A percentile compares a stretch with the other conserved stretches of the same genome.
Conservation (phyloP, 2,888 invertebrate genomes). For the Agonopterix heracliana region DNA sequence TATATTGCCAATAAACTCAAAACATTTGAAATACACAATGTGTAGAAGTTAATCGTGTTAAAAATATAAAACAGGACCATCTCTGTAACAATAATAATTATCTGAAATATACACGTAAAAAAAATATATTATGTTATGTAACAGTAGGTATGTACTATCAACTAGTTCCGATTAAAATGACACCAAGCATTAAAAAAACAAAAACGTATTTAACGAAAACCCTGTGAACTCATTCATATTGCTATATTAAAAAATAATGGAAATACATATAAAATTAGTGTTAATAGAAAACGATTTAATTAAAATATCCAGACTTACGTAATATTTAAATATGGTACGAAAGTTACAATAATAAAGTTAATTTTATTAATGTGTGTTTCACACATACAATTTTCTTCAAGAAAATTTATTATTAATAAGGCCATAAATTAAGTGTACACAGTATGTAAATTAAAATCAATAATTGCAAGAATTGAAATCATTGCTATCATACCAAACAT, state of each 20-base stretch:
- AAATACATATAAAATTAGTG: background rate
- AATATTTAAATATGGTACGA: constrained; percentile 29
- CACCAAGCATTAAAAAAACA: constrained; percentile 26
- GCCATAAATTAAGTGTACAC: constrained; percentile 48
- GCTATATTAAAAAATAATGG: too few relatives aligned
- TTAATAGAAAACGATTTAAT: constrained; percentile 10
- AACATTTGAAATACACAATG: constrained; percentile 51
- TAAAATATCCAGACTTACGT: constrained; percentile 22
- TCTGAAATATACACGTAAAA: constrained; percentile 72
- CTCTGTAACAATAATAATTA: constrained; percentile 70
- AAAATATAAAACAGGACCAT: constrained; percentile 68
- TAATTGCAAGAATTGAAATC: background rate
- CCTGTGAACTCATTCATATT: constrained; percentile 10
- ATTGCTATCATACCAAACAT: too few relatives aligned
- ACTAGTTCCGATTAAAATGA: constrained; percentile 42
- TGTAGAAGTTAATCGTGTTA: constrained; percentile 58
- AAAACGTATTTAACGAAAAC: constrained; percentile 28
- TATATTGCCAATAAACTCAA: constrained; percentile 27
- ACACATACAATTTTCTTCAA: constrained; percentile 29
- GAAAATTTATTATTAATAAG: constrained; percentile 42
- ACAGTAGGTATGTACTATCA: constrained; percentile 52
- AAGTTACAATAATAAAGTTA: constrained; percentile 13
- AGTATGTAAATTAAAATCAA: background rate
- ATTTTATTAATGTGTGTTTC: constrained; percentile 14
- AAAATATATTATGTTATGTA: constrained; percentile 69